phyloP scores from a whole-genome alignment of 2,113 vertebrate genomes.

The Mohoua ochrocephala region DNA sequence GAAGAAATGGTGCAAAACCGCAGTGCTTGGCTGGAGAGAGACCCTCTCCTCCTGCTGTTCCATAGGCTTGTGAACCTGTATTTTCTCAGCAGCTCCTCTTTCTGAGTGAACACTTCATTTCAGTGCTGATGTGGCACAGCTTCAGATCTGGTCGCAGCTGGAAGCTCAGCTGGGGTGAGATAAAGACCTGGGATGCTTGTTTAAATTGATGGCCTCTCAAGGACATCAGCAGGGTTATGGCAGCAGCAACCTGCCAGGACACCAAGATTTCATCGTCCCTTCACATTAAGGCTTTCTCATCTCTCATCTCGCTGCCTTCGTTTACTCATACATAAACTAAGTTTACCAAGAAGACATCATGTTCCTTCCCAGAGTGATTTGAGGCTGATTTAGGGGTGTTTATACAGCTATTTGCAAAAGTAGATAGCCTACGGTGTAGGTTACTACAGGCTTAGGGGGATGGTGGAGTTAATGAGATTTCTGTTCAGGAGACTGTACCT shows the following conservation, averaged over 20 bases:
- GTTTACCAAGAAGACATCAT: slow-evolving; percentile 1
- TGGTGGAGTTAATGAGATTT: slow-evolving; percentile 46
- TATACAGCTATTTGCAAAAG: slow-evolving; percentile 25
- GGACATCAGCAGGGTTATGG: background rate
- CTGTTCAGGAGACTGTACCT: background rate
- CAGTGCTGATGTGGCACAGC: background rate
- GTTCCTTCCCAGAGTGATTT: background rate
- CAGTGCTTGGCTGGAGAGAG: background rate
- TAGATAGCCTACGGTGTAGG: background rate
- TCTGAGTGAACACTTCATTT: background rate
- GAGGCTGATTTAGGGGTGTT: slow-evolving; percentile 10
- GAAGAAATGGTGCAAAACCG: background rate
- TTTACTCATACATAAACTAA: background rate
- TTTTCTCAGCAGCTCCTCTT: background rate
- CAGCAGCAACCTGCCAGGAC: background rate
- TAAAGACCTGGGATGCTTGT: background rate
- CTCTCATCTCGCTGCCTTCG: background rate
- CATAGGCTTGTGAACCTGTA: background rate
- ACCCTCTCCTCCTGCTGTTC: background rate
- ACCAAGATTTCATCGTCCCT: background rate
- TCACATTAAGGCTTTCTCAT: background rate
- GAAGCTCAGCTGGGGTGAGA: background rate
- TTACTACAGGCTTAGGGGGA: background rate
- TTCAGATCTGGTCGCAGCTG: background rate
- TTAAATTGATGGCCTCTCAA: background rate